Conservation (phyloP, 1,140 invertebrate genomes). For the Camponotus pennsylvanicus region DNA sequence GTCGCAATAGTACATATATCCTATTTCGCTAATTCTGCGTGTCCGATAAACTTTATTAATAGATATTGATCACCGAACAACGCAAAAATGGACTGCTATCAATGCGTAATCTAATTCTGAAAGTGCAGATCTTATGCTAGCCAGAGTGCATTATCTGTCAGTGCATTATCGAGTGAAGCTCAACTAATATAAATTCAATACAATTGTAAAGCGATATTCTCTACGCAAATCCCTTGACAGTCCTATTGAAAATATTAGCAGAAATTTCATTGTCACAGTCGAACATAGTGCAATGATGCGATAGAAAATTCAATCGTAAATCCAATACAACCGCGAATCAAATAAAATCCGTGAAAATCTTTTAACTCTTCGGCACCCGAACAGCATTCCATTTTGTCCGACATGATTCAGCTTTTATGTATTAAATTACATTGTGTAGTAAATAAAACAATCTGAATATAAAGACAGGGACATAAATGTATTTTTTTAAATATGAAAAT, state of each 20-base stretch:
- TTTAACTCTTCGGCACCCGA: slow-evolving; percentile 3
- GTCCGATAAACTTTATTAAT: slow-evolving; percentile 31
- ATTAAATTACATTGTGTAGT: not conserved
- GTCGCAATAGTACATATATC: no score
- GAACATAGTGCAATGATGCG: not conserved
- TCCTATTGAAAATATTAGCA: slow-evolving; percentile 46
- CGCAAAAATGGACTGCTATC: slow-evolving; percentile 30
- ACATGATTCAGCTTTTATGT: slow-evolving; percentile 27
- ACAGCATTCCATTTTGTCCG: slow-evolving; percentile 11
- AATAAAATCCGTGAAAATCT: slow-evolving; percentile 28
- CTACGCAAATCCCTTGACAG: slow-evolving; percentile 25
- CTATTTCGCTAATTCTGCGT: not conserved
- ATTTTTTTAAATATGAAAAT: not conserved
- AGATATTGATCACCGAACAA: slow-evolving; percentile 14
- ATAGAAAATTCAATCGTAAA: not conserved
- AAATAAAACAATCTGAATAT: slow-evolving; percentile 20
- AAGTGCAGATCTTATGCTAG: slow-evolving; percentile 41
- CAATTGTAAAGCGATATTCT: slow-evolving; percentile 26
- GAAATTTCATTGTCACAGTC: slow-evolving; percentile 30
- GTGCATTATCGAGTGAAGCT: slow-evolving; percentile 36
- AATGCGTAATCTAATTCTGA: slow-evolving; percentile 32
- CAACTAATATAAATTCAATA: slow-evolving; percentile 51
- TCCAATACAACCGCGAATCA: slow-evolving; percentile 17
- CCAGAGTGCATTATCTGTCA: slow-evolving; percentile 27
- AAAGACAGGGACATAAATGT: not conserved